Evolutionary conservation across 2,113 vertebrate species (phyloP).

Genomic region (Coturnix japonica): DNA sequence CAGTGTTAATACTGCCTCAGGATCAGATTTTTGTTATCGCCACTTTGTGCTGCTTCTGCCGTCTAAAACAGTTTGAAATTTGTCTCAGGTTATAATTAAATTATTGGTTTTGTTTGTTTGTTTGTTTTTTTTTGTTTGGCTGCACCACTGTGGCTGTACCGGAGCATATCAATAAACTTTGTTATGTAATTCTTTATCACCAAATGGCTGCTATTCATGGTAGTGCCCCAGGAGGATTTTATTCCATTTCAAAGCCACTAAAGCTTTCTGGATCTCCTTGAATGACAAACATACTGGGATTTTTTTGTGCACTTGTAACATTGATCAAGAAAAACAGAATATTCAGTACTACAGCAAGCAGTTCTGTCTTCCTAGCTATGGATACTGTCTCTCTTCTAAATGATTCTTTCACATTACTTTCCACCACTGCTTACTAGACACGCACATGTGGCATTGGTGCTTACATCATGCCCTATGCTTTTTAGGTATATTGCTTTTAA

Average conservation of each 20-base stretch:
- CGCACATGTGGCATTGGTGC: fast-evolving
- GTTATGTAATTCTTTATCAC: background rate
- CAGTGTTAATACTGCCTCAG: background rate
- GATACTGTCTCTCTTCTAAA: background rate
- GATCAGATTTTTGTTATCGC: background rate
- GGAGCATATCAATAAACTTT: background rate
- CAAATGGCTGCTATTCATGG: background rate
- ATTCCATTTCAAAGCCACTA: background rate
- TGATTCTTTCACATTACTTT: background rate
- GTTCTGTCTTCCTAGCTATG: background rate
- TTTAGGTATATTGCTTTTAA: background rate
- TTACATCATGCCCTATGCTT: background rate
- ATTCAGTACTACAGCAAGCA: background rate
- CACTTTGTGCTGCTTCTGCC: background rate
- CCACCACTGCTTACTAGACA: background rate
- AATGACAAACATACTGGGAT: background rate
- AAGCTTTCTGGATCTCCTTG: background rate
- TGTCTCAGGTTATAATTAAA: background rate
- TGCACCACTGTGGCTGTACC: background rate
- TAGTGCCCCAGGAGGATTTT: background rate
- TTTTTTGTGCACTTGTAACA: background rate
- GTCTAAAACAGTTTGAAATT: background rate
- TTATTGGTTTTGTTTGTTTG: too few relatives aligned
- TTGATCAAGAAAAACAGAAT: background rate
- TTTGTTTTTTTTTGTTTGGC: background rate